These are phyloP conservation scores for Platycheirus albimanus DNA, from an alignment of 2,888 invertebrate species.

Conservation along the genomic window DNA sequence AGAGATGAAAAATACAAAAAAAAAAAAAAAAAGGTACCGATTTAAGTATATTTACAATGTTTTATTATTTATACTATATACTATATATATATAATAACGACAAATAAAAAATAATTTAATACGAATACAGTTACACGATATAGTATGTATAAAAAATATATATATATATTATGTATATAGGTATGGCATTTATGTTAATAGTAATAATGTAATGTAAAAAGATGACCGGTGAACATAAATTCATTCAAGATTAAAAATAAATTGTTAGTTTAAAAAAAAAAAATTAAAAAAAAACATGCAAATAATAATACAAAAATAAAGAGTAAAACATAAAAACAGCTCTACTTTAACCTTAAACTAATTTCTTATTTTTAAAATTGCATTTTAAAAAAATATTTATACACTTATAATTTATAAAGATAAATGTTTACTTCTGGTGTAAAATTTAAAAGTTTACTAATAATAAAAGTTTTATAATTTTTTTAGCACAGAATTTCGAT, in stretches of 20 bases:
- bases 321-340: no score
- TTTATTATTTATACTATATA: constrained; percentile 28
- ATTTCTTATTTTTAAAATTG: constrained; percentile 63
- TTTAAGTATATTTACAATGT: constrained; percentile 66
- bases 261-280: constrained; percentile 21
- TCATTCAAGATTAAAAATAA: constrained; percentile 47
- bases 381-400: constrained; percentile 72
- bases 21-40: constrained; percentile 56
- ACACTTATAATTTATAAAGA: constrained; percentile 70
- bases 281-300: constrained; percentile 39
- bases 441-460: constrained; percentile 69
- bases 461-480: constrained; percentile 68
- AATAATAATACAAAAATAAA: no score
- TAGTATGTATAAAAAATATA: constrained; percentile 71
- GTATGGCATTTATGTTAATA: constrained; percentile 70
- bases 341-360: constrained; percentile 64
- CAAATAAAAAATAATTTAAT: constrained; percentile 62
- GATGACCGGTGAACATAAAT: constrained; percentile 62
- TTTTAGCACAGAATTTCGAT: constrained; percentile 72
- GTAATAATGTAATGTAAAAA: constrained; percentile 53
- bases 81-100: constrained; percentile 45
- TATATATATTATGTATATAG: constrained; percentile 59
- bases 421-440: constrained; percentile 67
- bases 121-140: constrained; percentile 56
- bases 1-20: no score